phyloP scores from a whole-genome alignment of 2,797 vertebrate genomes.

The Dromococcyx pavoninus region DNA sequence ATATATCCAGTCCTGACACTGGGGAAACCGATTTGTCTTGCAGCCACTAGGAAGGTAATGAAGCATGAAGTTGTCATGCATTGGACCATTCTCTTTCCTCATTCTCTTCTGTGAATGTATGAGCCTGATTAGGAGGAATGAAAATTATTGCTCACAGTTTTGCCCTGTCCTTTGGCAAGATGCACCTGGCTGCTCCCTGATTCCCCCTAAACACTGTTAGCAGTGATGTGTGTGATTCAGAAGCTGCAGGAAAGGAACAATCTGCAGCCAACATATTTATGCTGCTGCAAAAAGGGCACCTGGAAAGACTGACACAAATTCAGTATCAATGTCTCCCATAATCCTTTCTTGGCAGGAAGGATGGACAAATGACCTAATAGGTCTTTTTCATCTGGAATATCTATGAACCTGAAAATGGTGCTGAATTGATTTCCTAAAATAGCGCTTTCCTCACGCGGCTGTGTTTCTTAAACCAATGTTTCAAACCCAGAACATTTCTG shows the following conservation, averaged over 20 bases:
- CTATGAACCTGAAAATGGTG: background rate
- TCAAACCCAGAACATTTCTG: background rate
- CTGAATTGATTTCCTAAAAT: background rate
- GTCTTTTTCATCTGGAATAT: background rate
- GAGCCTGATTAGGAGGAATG: background rate
- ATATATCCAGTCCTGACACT: accelerated
- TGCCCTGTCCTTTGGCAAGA: background rate
- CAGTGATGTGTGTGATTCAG: background rate
- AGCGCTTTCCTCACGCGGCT: background rate
- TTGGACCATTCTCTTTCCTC: background rate
- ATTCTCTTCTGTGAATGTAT: background rate
- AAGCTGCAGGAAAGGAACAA: background rate
- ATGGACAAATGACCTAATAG: background rate
- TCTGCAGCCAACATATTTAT: background rate
- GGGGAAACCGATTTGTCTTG: background rate
- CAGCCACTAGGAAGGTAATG: background rate
- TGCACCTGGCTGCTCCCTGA: background rate
- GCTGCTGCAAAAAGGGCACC: background rate
- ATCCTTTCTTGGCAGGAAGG: background rate
- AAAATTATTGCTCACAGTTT: background rate
- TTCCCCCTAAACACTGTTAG: background rate
- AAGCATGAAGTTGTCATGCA: background rate
- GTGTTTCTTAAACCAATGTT: background rate
- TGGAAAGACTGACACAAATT: background rate
- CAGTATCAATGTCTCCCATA: background rate